Evolutionary conservation across 2,888 invertebrate genomes (phyloP).

Genomic region (Psylliodes chrysocephalus): DNA sequence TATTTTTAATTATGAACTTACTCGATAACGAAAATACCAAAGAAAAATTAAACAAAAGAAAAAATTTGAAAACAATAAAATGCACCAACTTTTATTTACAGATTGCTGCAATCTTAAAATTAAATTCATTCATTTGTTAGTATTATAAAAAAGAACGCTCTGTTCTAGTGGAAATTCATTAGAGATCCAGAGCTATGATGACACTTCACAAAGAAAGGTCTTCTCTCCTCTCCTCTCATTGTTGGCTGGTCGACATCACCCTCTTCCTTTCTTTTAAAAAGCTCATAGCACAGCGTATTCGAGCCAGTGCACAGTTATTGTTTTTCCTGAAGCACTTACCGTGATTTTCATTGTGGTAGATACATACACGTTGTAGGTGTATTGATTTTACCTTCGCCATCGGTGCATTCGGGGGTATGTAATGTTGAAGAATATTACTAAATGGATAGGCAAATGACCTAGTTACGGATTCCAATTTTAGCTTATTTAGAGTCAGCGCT

Average conservation of each 20-base stretch:
- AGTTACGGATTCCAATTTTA: no score
- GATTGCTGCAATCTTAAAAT: no score
- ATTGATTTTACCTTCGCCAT: not conserved
- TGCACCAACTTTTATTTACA: no score
- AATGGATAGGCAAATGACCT: not conserved
- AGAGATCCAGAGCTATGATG: not conserved
- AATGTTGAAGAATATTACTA: not conserved
- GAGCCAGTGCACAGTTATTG: not conserved
- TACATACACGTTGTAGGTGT: not conserved
- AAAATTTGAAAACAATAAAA: no score
- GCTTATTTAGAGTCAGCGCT: no score
- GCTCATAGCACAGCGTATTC: not conserved
- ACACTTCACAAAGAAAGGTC: not conserved
- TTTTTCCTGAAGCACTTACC: conserved; percentile 3
- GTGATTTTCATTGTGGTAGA: not conserved
- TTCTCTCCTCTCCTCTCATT: no score
- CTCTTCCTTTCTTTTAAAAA: not conserved
- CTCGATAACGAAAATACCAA: no score
- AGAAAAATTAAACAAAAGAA: no score
- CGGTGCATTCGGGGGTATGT: not conserved
- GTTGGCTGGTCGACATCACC: not conserved
- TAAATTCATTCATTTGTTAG: no score
- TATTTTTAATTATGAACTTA: no score
- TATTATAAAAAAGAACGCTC: not conserved
- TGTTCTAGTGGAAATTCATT: not conserved